These are phyloP conservation scores for Gymnocephalus cernua DNA, from an alignment of 2,113 vertebrate species.

Conservation along the genomic window DNA sequence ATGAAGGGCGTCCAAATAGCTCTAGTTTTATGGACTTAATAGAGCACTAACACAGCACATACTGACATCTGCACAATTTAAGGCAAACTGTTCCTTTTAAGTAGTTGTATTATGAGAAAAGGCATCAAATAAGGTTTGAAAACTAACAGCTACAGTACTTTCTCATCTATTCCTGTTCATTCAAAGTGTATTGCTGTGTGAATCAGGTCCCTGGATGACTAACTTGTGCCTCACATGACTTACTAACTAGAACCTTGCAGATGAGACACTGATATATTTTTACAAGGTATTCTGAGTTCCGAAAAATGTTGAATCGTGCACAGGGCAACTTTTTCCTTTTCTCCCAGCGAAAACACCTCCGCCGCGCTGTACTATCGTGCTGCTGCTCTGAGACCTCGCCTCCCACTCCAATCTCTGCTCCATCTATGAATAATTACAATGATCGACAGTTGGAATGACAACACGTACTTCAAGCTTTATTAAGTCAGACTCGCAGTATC, in stretches of 20 bases:
- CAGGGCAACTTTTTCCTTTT: constrained; percentile 50
- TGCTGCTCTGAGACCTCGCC: constrained; percentile 71
- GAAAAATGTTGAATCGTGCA: constrained; percentile 64
- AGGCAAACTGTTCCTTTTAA: neutral
- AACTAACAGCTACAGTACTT: neutral
- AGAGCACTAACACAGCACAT: neutral
- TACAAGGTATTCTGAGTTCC: constrained; percentile 30
- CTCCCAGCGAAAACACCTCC: constrained; percentile 51
- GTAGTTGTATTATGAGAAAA: neutral
- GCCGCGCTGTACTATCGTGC: constrained; percentile 38
- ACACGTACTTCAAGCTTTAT: constrained; percentile 82
- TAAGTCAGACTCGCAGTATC: constrained; percentile 74
- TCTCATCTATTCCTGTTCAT: neutral
- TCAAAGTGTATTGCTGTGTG: neutral
- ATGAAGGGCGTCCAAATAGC: neutral
- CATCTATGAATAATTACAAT: constrained; percentile 80
- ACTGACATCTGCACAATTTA: neutral
- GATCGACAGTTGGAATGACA: constrained; percentile 80
- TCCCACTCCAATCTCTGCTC: constrained; percentile 79
- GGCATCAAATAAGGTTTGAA: no score
- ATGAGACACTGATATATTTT: constrained; percentile 34
- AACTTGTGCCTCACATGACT: constrained; percentile 30
- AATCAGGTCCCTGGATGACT: constrained; percentile 34
- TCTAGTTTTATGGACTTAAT: neutral
- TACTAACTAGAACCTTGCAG: neutral